Conservation (phyloP, 2,797 vertebrate species). For the Aphelocoma californica region DNA sequence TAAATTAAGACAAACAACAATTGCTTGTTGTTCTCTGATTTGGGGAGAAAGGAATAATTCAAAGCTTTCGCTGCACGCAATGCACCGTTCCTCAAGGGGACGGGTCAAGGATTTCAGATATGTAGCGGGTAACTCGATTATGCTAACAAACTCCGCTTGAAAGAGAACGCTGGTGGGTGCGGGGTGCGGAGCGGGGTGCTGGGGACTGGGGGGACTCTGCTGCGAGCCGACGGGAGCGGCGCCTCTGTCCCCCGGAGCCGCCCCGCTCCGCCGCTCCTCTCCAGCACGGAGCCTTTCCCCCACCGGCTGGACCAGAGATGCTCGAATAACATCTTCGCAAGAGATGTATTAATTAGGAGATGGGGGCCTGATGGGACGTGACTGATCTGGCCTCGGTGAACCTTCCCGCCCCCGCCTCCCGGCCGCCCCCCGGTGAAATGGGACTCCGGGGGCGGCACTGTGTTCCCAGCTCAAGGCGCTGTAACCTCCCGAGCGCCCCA, state of each 20-base stretch:
- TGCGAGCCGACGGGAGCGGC: neutral
- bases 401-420: neutral
- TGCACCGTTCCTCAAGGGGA: neutral
- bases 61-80: slow-evolving; percentile 4
- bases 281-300: neutral
- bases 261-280: too few species aligned
- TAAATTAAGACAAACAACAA: neutral
- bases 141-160: slow-evolving; percentile 34
- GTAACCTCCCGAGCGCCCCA: neutral
- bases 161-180: neutral
- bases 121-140: slow-evolving; percentile 61
- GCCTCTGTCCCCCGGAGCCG: neutral
- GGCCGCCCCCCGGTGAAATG: neutral
- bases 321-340: neutral
- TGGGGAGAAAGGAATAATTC: slow-evolving; percentile 2
- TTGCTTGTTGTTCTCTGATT: slow-evolving; percentile 20
- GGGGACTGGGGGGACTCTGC: neutral
- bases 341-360: neutral
- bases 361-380: neutral
- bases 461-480: neutral
- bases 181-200: neutral
- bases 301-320: neutral
- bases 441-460: neutral
- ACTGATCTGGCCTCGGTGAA: neutral
- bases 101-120: slow-evolving; percentile 40